Base-by-base conservation (phyloP, 2,888 invertebrate genomes). In the Phragmatobia fuliginosa region DNA sequence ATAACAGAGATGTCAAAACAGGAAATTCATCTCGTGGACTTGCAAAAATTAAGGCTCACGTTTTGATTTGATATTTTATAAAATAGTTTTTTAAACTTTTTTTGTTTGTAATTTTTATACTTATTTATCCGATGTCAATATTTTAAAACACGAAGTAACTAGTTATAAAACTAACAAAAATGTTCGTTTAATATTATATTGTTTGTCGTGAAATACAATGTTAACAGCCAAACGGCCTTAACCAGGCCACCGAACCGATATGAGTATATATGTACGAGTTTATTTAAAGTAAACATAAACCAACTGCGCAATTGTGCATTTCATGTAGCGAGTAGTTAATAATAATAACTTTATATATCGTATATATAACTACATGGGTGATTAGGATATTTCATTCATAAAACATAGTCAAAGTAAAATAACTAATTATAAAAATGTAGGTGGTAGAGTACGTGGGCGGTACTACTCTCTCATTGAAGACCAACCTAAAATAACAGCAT, bases 121-220 rank as follows among this genome's bases (percentile, higher is more conserved):
- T 45, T 1, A 21, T 56, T 56, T 16, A 28, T 25, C 8, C 6
- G 6, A 4, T 16, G 28, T 56, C 25, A 56, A 25, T 14, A 11
- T 52, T 52, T 14, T 28, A 25, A 52, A 52, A 52, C 25, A 14
- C 56, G 4, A 28, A 56, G 56, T 56, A 28, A 14, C 38, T 28
- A 38, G 38, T 28, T 16, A 41, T 62, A 49, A 63, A 31, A 59
- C n/a, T 45, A 59, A n/a, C n/a, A n/a, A n/a, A n/a, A n/a, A n/a
- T 28, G 28, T 56, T 67, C 25, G 49, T 49, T 25, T 28, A 21
- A 60, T 49, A 61, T 36, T 32, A 21, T 41, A 58, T 58, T n/a
- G 32, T 32, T 59, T 32, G 33, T 66, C 59, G 67, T 78, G 76
- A 73, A 76, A 69, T 66, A 62, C 69, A 11, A 73, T 73, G 66